A percentile compares a stretch with the other conserved stretches of the same genome.
These are phyloP conservation scores for Microcaecilia unicolor DNA, from an alignment of 2,797 vertebrate genomes.

Conservation along the genomic window DNA sequence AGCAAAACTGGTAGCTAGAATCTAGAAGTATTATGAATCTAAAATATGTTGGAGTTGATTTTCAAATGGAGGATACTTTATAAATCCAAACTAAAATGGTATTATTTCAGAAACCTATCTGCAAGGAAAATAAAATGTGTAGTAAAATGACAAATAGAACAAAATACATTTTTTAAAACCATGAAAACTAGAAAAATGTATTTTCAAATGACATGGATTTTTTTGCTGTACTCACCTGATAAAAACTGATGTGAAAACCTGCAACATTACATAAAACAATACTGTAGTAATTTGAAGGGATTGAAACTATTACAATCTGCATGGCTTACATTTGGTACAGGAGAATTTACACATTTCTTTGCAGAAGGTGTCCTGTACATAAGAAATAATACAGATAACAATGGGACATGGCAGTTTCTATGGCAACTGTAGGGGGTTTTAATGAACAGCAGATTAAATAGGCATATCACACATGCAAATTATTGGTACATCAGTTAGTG, in stretches of 20 bases:
- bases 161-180: constrained; percentile 13
- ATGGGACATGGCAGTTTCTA: constrained; percentile 46
- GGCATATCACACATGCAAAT: constrained; percentile 37
- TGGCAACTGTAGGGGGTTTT: constrained; percentile 48
- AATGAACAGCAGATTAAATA: constrained; percentile 44
- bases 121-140: too few relatives aligned
- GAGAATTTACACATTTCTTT: constrained; percentile 22
- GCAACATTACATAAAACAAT: too few relatives aligned
- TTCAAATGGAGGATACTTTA: too few relatives aligned
- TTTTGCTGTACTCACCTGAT: too few relatives aligned
- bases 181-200: constrained; percentile 13
- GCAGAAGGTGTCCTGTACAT: constrained; percentile 37
- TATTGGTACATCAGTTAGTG: constrained; percentile 26
- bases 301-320: constrained; percentile 13
- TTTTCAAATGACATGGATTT: constrained; percentile 25
- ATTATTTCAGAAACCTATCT: too few relatives aligned
- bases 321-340: not conserved
- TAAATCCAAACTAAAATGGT: too few relatives aligned
- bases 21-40: too few relatives aligned
- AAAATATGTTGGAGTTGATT: too few relatives aligned
- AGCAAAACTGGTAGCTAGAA: too few relatives aligned
- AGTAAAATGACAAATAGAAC: constrained; percentile 1
- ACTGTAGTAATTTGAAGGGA: too few relatives aligned
- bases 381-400: constrained; percentile 36
- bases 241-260: too few relatives aligned